A percentile compares a stretch with the other conserved stretches of the same genome.
Evolutionary conservation across 2,797 vertebrate genomes (phyloP).

Genomic region (Bufotes viridis): DNA sequence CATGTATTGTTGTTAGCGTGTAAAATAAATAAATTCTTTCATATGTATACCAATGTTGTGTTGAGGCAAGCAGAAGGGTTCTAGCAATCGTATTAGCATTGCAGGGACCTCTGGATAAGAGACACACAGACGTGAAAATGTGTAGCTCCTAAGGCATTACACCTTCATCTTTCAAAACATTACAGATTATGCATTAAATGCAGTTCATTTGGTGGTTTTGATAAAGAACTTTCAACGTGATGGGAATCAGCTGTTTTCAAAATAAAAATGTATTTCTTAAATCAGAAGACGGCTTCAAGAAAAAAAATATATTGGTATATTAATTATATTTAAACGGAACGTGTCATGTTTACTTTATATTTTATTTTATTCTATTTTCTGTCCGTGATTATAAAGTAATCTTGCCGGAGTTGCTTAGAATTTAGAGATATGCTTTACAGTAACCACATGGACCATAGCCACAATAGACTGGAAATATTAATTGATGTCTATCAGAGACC

Average conservation of each 20-base stretch:
- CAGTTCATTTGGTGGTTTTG: conserved; percentile 17
- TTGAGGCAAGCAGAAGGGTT: conserved; percentile 35
- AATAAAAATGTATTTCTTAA: too few relatives aligned
- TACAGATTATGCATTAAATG: conserved; percentile 13
- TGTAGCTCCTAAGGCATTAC: conserved; percentile 28
- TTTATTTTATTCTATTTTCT: too few relatives aligned
- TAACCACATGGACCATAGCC: too few relatives aligned
- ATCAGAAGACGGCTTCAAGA: too few relatives aligned
- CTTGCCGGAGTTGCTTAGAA: too few relatives aligned
- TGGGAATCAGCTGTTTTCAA: not conserved
- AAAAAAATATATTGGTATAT: too few relatives aligned
- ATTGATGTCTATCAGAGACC: too few relatives aligned
- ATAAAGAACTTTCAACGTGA: not conserved
- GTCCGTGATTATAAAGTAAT: too few relatives aligned
- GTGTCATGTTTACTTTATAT: too few relatives aligned
- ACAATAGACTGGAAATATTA: too few relatives aligned
- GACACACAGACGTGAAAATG: conserved; percentile 3
- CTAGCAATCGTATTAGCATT: conserved; percentile 38
- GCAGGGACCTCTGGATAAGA: not conserved
- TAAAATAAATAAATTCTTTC: conserved; percentile 38
- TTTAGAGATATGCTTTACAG: too few relatives aligned
- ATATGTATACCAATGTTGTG: conserved; percentile 38
- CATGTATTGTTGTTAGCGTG: conserved; percentile 31
- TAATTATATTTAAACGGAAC: too few relatives aligned
- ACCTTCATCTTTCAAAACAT: conserved; percentile 26